Evolutionary conservation across 1,140 invertebrate genomes (phyloP).

Genomic region (Panagrolaimus sp.): DNA sequence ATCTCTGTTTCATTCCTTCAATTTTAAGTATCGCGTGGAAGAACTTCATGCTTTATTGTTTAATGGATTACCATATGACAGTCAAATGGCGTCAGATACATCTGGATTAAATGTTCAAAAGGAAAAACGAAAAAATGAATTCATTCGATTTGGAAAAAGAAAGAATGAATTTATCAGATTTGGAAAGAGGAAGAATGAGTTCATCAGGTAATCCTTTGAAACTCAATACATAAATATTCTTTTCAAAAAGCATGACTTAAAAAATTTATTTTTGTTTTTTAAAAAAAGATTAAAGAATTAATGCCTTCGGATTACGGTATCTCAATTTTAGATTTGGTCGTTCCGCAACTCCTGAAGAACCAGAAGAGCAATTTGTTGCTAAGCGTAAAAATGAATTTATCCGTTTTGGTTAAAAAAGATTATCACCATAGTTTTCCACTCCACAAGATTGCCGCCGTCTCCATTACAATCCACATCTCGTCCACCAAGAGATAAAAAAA

Average conservation of each 20-base stretch:
- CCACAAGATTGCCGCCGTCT: not conserved
- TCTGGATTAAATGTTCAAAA: not conserved
- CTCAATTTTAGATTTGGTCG: not conserved
- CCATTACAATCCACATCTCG: not conserved
- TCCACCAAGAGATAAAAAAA: too few relatives aligned
- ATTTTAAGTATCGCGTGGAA: too few relatives aligned
- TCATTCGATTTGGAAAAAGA: slow-evolving; percentile 42
- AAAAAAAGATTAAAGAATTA: too few relatives aligned
- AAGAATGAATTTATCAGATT: slow-evolving; percentile 20
- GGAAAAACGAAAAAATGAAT: slow-evolving; percentile 44
- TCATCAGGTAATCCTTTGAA: too few relatives aligned
- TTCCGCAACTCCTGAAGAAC: not conserved
- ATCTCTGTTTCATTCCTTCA: too few relatives aligned
- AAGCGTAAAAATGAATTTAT: slow-evolving; percentile 49
- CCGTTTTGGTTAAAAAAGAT: slow-evolving; percentile 39
- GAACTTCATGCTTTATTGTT: too few relatives aligned
- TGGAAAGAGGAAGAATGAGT: not conserved
- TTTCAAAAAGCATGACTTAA: too few relatives aligned
- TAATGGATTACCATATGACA: too few relatives aligned
- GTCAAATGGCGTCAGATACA: too few relatives aligned
- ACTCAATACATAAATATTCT: too few relatives aligned
- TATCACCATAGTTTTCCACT: slow-evolving; percentile 1
- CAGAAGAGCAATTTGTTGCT: not conserved
- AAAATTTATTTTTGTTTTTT: too few relatives aligned
- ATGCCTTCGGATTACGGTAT: too few relatives aligned